Evolutionary conservation across 1,140 invertebrate genomes (phyloP), one percentile per base, ranked within the genome.

Genomic region (Drosophila rhopaloa): DNA sequence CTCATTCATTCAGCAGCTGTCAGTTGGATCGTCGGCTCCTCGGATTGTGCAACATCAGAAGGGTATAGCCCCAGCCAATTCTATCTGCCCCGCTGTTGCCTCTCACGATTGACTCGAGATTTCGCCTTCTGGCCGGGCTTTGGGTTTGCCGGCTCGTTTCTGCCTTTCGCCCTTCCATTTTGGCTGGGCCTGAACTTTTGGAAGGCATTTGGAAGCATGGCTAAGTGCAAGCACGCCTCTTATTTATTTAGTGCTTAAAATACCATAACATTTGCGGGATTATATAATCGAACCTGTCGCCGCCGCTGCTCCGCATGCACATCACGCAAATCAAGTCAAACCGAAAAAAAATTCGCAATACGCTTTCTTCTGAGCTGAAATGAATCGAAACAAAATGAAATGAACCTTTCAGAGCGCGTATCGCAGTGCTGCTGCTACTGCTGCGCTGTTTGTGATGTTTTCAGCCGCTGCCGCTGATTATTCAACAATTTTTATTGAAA

Each of bases 401-500:
- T 74, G 83, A 86, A 88, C 79, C 67, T 88, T 88, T 83, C 79
- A 70, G 66, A 63, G 83, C 74, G 62, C 78, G 59, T 76, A 81
- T 66, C 62, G 47, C 41, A 47, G 51, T 47, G 65, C 58, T 43
- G 46, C 40, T 65, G 54, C 29, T 8, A 32, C 29, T 32, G 29
- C 29, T 32, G 7, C 29, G 46, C 40, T 65, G 54, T 24, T 55
- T 46, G 48, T 68, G 66, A 68, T 70, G 62, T 19, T 57, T 58
- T 70, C 65, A 79, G 74, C 48, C 63, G 47, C 46, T 61, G 67
- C 37, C 65, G 73, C 44, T 72, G 82, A 86, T 86, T 88, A 88
- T 88, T 89, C 84, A 88, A 88, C 83, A 79, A 86, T 73, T 88
- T 86, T 79, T 83, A 89, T 89, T 88, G 83, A 88, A 88, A 88